These are phyloP conservation scores for Fregetta grallaria DNA, from an alignment of 2,113 vertebrate genomes.

Conservation along the genomic window DNA sequence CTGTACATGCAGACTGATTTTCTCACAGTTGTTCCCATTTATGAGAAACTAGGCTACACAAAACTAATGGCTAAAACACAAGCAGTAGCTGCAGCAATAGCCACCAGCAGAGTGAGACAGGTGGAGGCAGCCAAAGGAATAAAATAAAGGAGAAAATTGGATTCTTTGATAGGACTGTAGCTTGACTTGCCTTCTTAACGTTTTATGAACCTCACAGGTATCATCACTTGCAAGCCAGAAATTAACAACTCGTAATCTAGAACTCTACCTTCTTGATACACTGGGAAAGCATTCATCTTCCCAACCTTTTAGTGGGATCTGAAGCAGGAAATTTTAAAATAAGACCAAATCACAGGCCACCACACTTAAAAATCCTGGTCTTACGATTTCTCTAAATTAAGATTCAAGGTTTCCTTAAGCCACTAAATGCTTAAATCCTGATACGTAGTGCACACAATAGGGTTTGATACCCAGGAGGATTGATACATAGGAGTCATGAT, in stretches of 20 bases:
- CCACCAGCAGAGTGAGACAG: background rate
- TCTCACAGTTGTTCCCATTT: background rate
- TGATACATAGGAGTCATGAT: background rate
- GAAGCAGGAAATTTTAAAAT: background rate
- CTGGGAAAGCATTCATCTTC: background rate
- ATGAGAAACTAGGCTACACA: background rate
- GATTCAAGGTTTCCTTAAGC: background rate
- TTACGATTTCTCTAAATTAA: background rate
- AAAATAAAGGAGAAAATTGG: background rate
- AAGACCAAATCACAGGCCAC: background rate
- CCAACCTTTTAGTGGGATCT: background rate
- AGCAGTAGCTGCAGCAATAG: background rate
- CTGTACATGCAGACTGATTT: background rate
- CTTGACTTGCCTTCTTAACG: background rate
- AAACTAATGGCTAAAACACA: background rate
- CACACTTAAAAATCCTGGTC: background rate
- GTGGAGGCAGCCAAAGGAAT: background rate
- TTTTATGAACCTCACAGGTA: background rate
- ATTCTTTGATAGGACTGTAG: background rate
- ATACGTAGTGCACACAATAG: accelerated
- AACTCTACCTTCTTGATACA: background rate
- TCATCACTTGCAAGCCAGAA: background rate
- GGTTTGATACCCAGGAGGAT: background rate
- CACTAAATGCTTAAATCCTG: background rate
- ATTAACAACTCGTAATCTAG: background rate